Evolutionary conservation across 1,140 invertebrate species (phyloP).

Genomic region (Lerema accius): DNA sequence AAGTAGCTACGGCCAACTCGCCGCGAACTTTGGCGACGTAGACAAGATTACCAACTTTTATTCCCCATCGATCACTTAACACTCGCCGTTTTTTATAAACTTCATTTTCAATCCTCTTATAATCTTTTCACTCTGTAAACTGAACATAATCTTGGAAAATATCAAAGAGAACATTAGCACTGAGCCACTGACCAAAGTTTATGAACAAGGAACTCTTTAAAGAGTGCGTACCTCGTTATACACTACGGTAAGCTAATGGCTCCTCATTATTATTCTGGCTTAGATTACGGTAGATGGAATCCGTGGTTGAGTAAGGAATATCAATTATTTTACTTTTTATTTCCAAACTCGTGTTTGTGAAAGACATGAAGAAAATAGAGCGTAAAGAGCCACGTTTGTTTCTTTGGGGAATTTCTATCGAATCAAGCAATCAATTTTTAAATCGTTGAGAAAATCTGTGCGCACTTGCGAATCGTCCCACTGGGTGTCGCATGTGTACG

Average conservation of each 20-base stretch:
- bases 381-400: slow-evolving; percentile 13
- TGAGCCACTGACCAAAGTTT: slow-evolving; percentile 49
- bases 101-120: slow-evolving; percentile 50
- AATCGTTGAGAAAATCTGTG: slow-evolving; percentile 38
- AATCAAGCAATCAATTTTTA: slow-evolving; percentile 38
- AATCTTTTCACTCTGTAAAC: slow-evolving; percentile 51
- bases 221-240: slow-evolving; percentile 62
- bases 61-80: slow-evolving; percentile 71
- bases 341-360: slow-evolving; percentile 7
- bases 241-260: slow-evolving; percentile 69
- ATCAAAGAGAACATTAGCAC: slow-evolving; percentile 53
- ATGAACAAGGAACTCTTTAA: slow-evolving; percentile 45
- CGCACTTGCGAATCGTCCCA: slow-evolving; percentile 45
- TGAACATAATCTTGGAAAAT: slow-evolving; percentile 42
- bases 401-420: slow-evolving; percentile 10
- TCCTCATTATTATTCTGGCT: slow-evolving; percentile 73
- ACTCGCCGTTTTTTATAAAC: slow-evolving; percentile 54
- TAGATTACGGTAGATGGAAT: slow-evolving; percentile 56
- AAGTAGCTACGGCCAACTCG: slow-evolving; percentile 57
- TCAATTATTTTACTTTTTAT: slow-evolving; percentile 43
- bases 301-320: slow-evolving; percentile 59
- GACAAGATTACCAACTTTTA: slow-evolving; percentile 76
- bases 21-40: slow-evolving; percentile 59
- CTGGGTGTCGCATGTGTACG: slow-evolving; percentile 48
- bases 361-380: slow-evolving; percentile 9